phyloP scores from a whole-genome alignment of 2,113 vertebrate genomes.

The Astur gentilis region DNA sequence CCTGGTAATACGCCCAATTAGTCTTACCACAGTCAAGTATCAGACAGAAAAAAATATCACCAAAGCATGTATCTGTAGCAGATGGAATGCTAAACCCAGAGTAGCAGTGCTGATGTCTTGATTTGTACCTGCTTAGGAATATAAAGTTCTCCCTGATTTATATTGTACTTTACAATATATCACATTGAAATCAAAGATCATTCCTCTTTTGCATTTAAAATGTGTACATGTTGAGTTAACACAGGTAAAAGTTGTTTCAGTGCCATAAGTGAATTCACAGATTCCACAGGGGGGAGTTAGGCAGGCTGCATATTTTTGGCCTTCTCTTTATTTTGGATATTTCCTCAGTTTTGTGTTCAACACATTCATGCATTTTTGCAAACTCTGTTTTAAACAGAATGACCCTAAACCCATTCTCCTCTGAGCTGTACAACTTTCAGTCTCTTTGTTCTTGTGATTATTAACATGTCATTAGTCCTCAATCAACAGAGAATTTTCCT shows the following conservation, averaged over 20 bases:
- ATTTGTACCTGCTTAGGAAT: neutral
- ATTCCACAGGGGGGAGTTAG: neutral
- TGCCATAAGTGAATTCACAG: neutral
- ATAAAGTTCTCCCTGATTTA: neutral
- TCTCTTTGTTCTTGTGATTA: neutral
- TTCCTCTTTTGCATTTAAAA: neutral
- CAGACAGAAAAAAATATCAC: neutral
- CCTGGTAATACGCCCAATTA: accelerated
- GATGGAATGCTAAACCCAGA: neutral
- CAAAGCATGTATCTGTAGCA: neutral
- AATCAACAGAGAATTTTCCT: neutral
- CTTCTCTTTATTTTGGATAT: neutral
- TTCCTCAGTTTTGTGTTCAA: neutral
- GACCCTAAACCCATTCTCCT: neutral
- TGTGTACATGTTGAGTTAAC: neutral
- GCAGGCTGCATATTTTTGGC: neutral
- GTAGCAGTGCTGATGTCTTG: neutral
- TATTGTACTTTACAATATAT: neutral
- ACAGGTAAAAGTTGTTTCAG: neutral
- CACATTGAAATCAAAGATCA: neutral
- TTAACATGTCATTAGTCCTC: neutral
- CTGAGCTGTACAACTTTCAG: neutral
- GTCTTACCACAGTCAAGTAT: neutral
- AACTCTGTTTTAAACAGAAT: neutral
- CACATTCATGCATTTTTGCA: neutral